Conservation (phyloP, 1,140 invertebrate species). For the Pararge aegeria region DNA sequence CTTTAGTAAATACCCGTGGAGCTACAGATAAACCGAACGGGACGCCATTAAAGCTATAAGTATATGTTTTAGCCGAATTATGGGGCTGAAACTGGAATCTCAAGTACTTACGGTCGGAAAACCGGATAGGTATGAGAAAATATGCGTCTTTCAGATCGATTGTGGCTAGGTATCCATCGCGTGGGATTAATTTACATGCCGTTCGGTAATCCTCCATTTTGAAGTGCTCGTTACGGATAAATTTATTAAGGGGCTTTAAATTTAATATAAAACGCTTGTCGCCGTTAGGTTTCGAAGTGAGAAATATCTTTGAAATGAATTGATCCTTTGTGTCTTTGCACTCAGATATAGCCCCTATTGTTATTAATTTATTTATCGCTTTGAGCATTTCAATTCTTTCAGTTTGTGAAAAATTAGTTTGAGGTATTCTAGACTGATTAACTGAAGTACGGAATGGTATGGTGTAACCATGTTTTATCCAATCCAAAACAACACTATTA, state of each 20-base stretch:
- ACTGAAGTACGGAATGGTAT: slow-evolving; percentile 24
- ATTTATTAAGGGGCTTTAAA: slow-evolving; percentile 28
- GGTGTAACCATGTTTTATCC: slow-evolving; percentile 29
- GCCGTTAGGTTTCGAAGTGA: slow-evolving; percentile 32
- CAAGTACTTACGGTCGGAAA: slow-evolving; percentile 21
- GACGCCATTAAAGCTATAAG: slow-evolving; percentile 25
- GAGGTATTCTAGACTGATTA: slow-evolving; percentile 14
- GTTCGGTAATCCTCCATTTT: slow-evolving; percentile 35
- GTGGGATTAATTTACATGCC: slow-evolving; percentile 18
- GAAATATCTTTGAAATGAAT: slow-evolving; percentile 31
- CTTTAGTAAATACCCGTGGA: slow-evolving; percentile 30
- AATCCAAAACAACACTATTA: slow-evolving; percentile 24
- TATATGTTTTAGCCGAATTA: not conserved
- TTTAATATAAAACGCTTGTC: slow-evolving; percentile 14
- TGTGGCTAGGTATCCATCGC: slow-evolving; percentile 26
- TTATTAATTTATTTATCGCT: not conserved
- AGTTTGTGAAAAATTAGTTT: slow-evolving; percentile 5
- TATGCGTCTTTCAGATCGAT: slow-evolving; percentile 36
- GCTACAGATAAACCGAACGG: slow-evolving; percentile 30
- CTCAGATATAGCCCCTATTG: slow-evolving; percentile 3
- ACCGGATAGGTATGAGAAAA: slow-evolving; percentile 25
- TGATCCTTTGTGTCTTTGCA: slow-evolving; percentile 12
- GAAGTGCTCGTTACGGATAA: slow-evolving; percentile 25
- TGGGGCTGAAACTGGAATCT: slow-evolving; percentile 19
- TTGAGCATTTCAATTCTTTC: slow-evolving; percentile 11